A percentile compares a stretch with the other conserved stretches of the same genome.
Evolutionary conservation across 2,797 vertebrate genomes (phyloP).

Genomic region (Naso thynnoides): DNA sequence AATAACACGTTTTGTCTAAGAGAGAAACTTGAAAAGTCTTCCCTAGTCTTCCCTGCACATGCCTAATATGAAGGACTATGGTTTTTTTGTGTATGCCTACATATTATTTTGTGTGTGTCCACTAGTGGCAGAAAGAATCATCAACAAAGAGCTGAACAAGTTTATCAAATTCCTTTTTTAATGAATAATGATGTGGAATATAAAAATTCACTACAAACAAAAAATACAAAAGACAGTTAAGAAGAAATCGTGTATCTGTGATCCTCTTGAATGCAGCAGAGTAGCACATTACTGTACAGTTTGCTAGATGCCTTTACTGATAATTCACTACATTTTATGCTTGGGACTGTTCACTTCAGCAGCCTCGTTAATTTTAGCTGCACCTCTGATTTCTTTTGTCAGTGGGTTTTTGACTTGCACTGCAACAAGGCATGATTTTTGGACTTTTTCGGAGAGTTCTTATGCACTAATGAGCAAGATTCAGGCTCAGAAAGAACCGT

Average conservation of each 20-base stretch:
- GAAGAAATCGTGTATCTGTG: not conserved
- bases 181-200: constrained; percentile 53
- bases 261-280: not conserved
- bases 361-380: not conserved
- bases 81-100: too few relatives aligned
- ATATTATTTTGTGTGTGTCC: too few relatives aligned
- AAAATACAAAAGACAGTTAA: constrained; percentile 34
- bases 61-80: too few relatives aligned
- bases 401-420: not conserved
- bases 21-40: too few relatives aligned
- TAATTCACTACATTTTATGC: not conserved
- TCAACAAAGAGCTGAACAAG: constrained; percentile 5
- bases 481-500: not conserved
- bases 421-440: not conserved
- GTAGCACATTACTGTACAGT: not conserved
- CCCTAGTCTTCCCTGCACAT: too few relatives aligned
- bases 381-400: not conserved
- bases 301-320: not conserved
- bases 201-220: constrained; percentile 56
- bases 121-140: not conserved
- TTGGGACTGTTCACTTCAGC: not conserved
- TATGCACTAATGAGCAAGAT: not conserved
- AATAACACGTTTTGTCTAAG: too few relatives aligned
- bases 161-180: constrained; percentile 46
- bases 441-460: not conserved